phyloP scores from a whole-genome alignment of 2,113 vertebrate species.

The Rhadina sibilatrix region DNA sequence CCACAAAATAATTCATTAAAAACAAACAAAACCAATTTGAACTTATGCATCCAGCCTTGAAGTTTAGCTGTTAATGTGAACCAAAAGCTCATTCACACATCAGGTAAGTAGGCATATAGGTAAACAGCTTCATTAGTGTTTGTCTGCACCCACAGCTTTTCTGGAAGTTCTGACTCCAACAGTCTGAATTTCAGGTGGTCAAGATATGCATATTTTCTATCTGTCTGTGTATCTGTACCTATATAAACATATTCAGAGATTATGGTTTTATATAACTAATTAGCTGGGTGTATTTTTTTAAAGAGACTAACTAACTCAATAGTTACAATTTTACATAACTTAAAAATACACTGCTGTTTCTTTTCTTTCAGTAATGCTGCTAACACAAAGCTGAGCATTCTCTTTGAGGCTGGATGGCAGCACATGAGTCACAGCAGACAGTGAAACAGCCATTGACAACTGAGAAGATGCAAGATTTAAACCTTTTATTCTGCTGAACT shows the following conservation, averaged over 20 bases:
- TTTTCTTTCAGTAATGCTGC: not conserved
- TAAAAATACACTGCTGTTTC: not conserved
- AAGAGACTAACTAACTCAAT: not conserved
- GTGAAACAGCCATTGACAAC: not conserved
- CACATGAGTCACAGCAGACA: not conserved
- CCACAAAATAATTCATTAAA: not conserved
- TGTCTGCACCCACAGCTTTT: not conserved
- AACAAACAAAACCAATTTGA: not conserved
- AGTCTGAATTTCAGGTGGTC: not conserved
- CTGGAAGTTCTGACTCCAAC: not conserved
- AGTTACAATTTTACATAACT: not conserved
- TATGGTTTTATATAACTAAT: not conserved
- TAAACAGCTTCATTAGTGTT: not conserved
- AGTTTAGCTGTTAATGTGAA: not conserved
- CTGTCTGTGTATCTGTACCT: not conserved
- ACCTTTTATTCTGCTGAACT: not conserved
- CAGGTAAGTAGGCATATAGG: not conserved
- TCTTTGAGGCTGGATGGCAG: not conserved
- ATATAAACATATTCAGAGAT: not conserved
- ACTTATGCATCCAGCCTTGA: not conserved
- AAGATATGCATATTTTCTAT: not conserved
- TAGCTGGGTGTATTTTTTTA: not conserved
- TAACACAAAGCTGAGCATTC: not conserved
- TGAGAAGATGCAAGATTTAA: not conserved
- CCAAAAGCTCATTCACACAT: not conserved